These are phyloP conservation scores for Allygus modestus DNA, from an alignment of 2,888 invertebrate genomes.

Conservation along the genomic window DNA sequence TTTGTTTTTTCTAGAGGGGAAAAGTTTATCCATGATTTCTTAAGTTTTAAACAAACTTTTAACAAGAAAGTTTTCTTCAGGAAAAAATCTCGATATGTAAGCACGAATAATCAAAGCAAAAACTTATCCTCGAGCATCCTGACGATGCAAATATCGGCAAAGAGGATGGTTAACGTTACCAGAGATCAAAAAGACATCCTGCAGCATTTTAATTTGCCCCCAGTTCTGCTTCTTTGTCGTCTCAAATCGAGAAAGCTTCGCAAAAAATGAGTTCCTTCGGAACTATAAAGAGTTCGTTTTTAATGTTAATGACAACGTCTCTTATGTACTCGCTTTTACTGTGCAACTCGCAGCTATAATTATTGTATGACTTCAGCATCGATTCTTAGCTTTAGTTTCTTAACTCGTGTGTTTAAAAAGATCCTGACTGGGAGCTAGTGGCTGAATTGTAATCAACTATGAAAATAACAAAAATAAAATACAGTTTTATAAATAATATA, in stretches of 20 bases:
- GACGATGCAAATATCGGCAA: background rate
- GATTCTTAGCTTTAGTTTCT: background rate
- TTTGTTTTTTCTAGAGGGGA: too few relatives aligned
- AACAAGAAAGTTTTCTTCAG: background rate
- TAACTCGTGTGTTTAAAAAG: background rate
- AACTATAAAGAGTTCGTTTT: background rate
- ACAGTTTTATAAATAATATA: too few relatives aligned
- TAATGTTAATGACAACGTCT: background rate
- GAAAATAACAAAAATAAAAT: too few relatives aligned
- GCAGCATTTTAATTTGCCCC: slow-evolving; percentile 32
- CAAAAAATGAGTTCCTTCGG: background rate
- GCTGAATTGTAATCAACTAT: background rate
- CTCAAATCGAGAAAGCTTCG: background rate
- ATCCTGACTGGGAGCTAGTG: background rate
- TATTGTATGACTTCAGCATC: background rate
- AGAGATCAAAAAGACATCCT: slow-evolving; percentile 38
- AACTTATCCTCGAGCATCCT: too few relatives aligned
- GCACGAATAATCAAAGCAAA: too few relatives aligned
- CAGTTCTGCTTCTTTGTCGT: slow-evolving; percentile 34
- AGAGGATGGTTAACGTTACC: background rate
- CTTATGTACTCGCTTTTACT: background rate
- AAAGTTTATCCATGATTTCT: too few relatives aligned
- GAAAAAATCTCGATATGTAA: too few relatives aligned
- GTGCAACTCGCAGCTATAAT: background rate
- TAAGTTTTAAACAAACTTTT: too few relatives aligned